Percentiles rank a stretch among this genome's conserved stretches.
phyloP scores from a whole-genome alignment of 2,797 vertebrate species.

The Sebastes umbrosus region DNA sequence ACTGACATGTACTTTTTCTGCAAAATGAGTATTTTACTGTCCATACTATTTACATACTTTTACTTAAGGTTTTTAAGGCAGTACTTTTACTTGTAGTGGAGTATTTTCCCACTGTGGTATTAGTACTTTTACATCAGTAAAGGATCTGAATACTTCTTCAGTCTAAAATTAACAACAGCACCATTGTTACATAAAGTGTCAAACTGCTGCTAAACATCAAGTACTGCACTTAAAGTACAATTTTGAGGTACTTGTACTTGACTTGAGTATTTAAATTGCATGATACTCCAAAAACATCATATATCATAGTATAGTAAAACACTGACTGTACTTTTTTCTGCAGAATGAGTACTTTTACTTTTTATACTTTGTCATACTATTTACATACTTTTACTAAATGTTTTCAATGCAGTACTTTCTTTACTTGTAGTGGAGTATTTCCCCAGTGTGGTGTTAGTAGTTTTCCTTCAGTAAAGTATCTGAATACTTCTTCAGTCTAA shows the following conservation, averaged over 20 bases:
- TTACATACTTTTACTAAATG: too few relatives aligned
- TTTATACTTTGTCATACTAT: too few relatives aligned
- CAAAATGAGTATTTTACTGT: fast-evolving
- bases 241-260: not conserved
- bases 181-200: not conserved
- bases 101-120: too few relatives aligned
- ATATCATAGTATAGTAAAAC: too few relatives aligned
- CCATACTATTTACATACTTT: too few relatives aligned
- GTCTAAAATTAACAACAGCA: not conserved
- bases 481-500: not conserved
- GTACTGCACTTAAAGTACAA: too few relatives aligned
- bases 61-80: fast-evolving
- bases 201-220: not conserved
- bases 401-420: too few relatives aligned
- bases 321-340: too few relatives aligned
- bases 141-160: not conserved
- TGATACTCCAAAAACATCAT: not conserved
- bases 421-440: too few relatives aligned
- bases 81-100: too few relatives aligned
- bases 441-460: not conserved
- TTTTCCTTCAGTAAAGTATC: not conserved
- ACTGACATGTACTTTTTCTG: not conserved
- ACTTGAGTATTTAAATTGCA: not conserved
- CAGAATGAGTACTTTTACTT: too few relatives aligned
- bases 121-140: not conserved